A percentile compares a stretch with the other conserved stretches of the same genome.
These are phyloP conservation scores for Goniozus legneri DNA, from an alignment of 1,140 invertebrate genomes.

Conservation along the genomic window DNA sequence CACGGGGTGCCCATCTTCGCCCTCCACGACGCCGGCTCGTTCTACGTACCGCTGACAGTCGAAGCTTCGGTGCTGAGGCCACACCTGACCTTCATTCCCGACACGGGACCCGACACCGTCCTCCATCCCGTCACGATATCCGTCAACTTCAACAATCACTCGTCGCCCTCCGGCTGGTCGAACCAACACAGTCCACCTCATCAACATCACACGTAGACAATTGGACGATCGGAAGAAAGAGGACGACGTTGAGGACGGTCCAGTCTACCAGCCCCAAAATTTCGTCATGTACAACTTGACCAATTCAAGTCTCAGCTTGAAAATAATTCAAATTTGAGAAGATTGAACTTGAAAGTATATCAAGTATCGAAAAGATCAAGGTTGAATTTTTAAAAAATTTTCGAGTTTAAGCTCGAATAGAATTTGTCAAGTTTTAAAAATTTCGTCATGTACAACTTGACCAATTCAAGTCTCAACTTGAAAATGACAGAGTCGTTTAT, in stretches of 20 bases:
- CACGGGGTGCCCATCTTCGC: slow-evolving; percentile 73
- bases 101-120: slow-evolving; percentile 61
- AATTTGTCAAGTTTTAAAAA: no score
- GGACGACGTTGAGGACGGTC: slow-evolving; percentile 13
- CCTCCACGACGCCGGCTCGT: slow-evolving; percentile 80
- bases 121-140: slow-evolving; percentile 89
- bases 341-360: no score
- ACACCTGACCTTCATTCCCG: slow-evolving; percentile 59
- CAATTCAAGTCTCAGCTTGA: no score
- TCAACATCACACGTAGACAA: slow-evolving; percentile 27
- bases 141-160: slow-evolving; percentile 72
- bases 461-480: no score
- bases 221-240: background rate
- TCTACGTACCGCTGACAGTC: slow-evolving; percentile 87
- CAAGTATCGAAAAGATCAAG: no score
- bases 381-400: no score
- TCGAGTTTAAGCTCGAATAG: no score
- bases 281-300: no score
- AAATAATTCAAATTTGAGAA: no score
- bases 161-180: slow-evolving; percentile 35
- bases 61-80: slow-evolving; percentile 73
- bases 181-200: slow-evolving; percentile 40
- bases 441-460: no score
- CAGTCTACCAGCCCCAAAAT: no score
- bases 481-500: no score